Base-by-base conservation (phyloP, 2,113 vertebrate genomes). In the Apaloderma vittatum region DNA sequence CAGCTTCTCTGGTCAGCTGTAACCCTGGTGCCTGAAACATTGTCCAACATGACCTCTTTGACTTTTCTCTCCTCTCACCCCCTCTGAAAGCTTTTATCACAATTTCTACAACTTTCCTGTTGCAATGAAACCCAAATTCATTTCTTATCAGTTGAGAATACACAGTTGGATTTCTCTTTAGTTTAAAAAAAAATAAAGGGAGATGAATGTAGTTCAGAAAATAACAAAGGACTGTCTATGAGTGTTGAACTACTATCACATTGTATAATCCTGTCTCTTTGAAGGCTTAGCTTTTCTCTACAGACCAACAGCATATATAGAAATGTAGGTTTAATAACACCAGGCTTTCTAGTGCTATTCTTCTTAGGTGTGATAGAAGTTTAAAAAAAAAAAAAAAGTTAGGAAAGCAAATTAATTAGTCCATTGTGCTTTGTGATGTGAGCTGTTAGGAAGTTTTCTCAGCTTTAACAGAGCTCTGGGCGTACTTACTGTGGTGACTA, bases 181-280 rank as follows among this genome's bases (percentile, higher is more conserved):
- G 23, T 83, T 76, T 40, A 30, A 23, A 48, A 79, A 78, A 45
- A 40, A 12, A 76, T 51, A 83, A 43, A 97, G 95, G 87, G 78
- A 95, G 93, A 95, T 76, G 81, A 94, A 95, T 96, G 67, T 86
- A 81, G 88, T 90, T 94, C 57, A 93, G 88, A 80, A 86, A 95
- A 95, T 96, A 96, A 93, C 84, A 95, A 91, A 94, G 94, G 88
- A 70, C 59, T 93, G 10, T 93, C 83, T 79, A 12, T 87, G 43
- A 66, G 82, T 96, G 75, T 88, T 91, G 96, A 94, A 79, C 74
- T 72, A 73, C 88, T 87, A 77, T 95, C 91, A 87, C 76, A 37
- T 79, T 94, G 84, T 96, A 51, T 92, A 95, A 84, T 91, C 70
- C 80, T 83, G 46, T 72, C 67, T 93, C 88, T 97, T 46, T 91